Percentiles rank a stretch among this genome's conserved stretches.
phyloP scores from a whole-genome alignment of 2,797 vertebrate genomes.

The Champsocephalus esox region DNA sequence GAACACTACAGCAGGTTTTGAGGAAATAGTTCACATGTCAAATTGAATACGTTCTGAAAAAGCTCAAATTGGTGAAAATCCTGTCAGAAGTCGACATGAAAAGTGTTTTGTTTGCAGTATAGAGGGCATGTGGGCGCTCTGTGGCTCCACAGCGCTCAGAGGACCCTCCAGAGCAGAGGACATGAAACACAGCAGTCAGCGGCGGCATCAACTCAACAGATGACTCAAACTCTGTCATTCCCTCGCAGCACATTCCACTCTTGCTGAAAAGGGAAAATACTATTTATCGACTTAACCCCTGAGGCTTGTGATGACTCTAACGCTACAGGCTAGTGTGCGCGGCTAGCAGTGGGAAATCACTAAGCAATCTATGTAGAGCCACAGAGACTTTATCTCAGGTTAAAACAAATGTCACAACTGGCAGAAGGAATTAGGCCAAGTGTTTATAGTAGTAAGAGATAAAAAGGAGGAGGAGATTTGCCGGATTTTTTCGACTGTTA shows the following conservation, averaged over 20 bases:
- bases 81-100: neutral
- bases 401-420: slow-evolving; percentile 50
- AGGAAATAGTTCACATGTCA: slow-evolving; percentile 12
- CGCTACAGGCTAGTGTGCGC: slow-evolving; percentile 2
- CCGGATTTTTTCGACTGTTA: slow-evolving; percentile 27
- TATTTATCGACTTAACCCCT: slow-evolving; percentile 38
- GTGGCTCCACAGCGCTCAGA: slow-evolving; percentile 16
- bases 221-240: slow-evolving; percentile 51
- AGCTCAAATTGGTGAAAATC: neutral
- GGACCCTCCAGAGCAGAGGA: slow-evolving; percentile 27
- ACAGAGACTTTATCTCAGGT: slow-evolving; percentile 37
- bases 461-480: slow-evolving; percentile 31
- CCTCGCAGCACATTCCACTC: slow-evolving; percentile 33
- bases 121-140: slow-evolving; percentile 25
- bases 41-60: slow-evolving; percentile 19
- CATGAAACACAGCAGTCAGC: slow-evolving; percentile 37
- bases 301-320: slow-evolving; percentile 42
- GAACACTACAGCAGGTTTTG: slow-evolving; percentile 1
- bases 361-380: neutral
- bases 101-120: slow-evolving; percentile 4
- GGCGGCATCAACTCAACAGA: slow-evolving; percentile 42
- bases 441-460: slow-evolving; percentile 44
- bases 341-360: slow-evolving; percentile 35
- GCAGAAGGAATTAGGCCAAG: slow-evolving; percentile 15
- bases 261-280: slow-evolving; percentile 57